Percentiles rank a stretch among this genome's conserved stretches.
These are phyloP conservation scores for Syrrhaptes paradoxus DNA, from an alignment of 2,113 vertebrate species.

Conservation along the genomic window DNA sequence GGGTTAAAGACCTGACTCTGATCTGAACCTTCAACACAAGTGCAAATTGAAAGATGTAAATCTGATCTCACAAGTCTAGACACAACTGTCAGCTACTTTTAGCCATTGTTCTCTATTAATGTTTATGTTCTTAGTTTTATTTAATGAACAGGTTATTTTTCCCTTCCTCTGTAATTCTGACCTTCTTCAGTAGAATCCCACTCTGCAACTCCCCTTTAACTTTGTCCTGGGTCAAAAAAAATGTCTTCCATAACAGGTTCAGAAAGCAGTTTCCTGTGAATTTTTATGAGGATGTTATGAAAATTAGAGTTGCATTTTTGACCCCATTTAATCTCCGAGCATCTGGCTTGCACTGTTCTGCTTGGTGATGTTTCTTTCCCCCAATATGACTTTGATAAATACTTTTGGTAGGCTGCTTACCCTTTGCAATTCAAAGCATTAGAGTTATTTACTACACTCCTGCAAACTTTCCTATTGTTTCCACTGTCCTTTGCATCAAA, in stretches of 20 bases:
- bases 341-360: conserved; percentile 65
- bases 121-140: conserved; percentile 15
- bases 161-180: not conserved
- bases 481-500: conserved; percentile 59
- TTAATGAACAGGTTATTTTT: conserved; percentile 5
- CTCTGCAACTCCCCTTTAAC: not conserved
- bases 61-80: conserved; percentile 9
- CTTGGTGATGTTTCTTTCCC: conserved; percentile 51
- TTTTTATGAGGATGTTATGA: conserved; percentile 65
- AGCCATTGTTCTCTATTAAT: not conserved
- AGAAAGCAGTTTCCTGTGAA: conserved; percentile 60
- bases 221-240: not conserved
- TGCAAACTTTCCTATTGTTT: conserved; percentile 59
- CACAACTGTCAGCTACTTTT: not conserved
- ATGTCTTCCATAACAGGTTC: conserved; percentile 38
- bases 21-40: not conserved
- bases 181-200: not conserved
- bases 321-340: conserved; percentile 69
- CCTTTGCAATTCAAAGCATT: conserved; percentile 64
- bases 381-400: conserved; percentile 62
- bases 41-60: conserved; percentile 27
- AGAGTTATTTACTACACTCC: conserved; percentile 50
- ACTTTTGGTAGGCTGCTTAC: conserved; percentile 41
- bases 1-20: conserved; percentile 19
- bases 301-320: conserved; percentile 58